A percentile compares a stretch with the other conserved stretches of the same genome.
Evolutionary conservation across 2,888 invertebrate genomes (phyloP).

Genomic region (Prosopocoilus inquinatus): DNA sequence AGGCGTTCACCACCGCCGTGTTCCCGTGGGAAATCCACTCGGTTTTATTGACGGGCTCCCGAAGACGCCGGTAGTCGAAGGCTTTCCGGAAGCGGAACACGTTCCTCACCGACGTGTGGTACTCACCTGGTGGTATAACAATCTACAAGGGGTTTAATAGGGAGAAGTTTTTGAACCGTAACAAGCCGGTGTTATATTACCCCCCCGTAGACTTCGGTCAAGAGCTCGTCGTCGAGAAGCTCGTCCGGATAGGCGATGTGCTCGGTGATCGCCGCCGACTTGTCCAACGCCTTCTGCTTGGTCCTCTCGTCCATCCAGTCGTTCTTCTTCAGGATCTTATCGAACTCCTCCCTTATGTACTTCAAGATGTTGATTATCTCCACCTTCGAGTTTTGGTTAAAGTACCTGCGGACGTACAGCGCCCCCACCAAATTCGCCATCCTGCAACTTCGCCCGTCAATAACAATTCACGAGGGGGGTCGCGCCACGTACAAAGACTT

Average conservation of each 20-base stretch:
- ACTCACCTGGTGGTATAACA: background rate
- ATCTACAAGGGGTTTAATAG: background rate
- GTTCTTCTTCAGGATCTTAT: constrained; percentile 25
- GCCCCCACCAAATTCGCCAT: constrained; percentile 66
- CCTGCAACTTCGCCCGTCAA: constrained; percentile 43
- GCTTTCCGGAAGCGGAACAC: background rate
- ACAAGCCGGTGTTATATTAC: background rate
- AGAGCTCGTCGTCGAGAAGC: constrained; percentile 27
- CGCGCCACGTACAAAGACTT: background rate
- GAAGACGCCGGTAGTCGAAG: background rate
- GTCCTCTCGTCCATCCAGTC: constrained; percentile 34
- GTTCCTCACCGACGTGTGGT: background rate
- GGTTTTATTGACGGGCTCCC: background rate
- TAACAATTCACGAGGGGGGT: background rate
- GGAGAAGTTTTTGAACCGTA: background rate
- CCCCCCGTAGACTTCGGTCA: constrained; percentile 21
- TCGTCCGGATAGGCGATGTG: constrained; percentile 36
- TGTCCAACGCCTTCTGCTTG: constrained; percentile 27
- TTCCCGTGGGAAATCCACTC: background rate
- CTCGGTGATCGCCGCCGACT: constrained; percentile 27
- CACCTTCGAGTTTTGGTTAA: constrained; percentile 19
- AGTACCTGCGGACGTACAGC: constrained; percentile 68
- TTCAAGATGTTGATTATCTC: constrained; percentile 30
- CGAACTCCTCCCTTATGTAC: constrained; percentile 27
- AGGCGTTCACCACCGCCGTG: background rate